Evolutionary conservation across 2,797 vertebrate genomes (phyloP), one percentile per base, ranked within the genome.

Genomic region (Diceros bicornis): DNA sequence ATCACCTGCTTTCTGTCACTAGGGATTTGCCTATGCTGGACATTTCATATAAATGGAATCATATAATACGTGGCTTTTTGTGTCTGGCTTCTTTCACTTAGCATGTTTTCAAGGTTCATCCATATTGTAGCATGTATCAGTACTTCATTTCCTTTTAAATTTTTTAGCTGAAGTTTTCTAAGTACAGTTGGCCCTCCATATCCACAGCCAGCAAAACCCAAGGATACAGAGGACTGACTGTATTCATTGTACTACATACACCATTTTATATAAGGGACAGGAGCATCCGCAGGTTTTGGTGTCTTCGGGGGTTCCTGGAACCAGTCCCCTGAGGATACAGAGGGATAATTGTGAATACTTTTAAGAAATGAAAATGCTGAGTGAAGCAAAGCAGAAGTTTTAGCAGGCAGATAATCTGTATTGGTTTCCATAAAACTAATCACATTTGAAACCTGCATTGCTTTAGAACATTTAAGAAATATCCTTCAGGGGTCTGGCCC

Each of bases 381-480:
- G 44, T 81, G 64, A 95, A 82, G 25, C 59, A 84, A 57, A 82
- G 37, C n/a, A 68, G 74, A 89, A 72, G 23, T 84, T 90, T 91
- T 87, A 84, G 44, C 59, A 96, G 32, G 57, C 61, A 74, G 29
- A 50, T 47, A 74, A 77, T 97, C 20, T 87, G 9, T 90, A 59
- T 32, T 82, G 14, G 47, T 50, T 75, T 4, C 16, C 11, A 29
- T 84, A 77, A 96, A 85, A 62, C 37, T 47, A 47, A 47, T 85
- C 23, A 89, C 47, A 64, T 91, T 91, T 92, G 78, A 89, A 91
- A 55, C 9, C 52, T 86, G 5, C 29, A 27, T 92, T 96, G 27
- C 52, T 84, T 77, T 94, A 34, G n/a, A 88, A 81, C 25, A 52
- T 96, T 83, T 91, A 75, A 85, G 87, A 85, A 92, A 71, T 89